These are phyloP conservation scores for Euthynnus affinis DNA, from an alignment of 2,797 vertebrate genomes.

Conservation along the genomic window DNA sequence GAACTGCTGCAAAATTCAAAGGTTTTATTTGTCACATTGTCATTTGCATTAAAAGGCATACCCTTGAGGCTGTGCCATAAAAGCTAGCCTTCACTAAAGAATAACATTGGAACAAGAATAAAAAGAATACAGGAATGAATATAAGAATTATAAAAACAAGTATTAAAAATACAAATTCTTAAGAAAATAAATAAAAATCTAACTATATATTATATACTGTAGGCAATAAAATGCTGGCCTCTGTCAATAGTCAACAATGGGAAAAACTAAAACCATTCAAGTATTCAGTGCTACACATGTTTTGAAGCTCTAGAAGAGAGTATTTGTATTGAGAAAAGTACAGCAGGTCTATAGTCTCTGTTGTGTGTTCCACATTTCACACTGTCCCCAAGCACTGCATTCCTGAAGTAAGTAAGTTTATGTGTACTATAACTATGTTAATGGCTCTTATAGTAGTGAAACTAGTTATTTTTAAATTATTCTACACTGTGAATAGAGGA, in stretches of 20 bases:
- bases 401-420: neutral
- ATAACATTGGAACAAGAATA: neutral
- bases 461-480: neutral
- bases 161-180: neutral
- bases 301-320: neutral
- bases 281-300: neutral
- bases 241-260: neutral
- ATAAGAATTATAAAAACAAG: neutral
- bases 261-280: neutral
- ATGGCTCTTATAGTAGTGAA: neutral
- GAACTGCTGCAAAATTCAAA: no score
- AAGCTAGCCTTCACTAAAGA: neutral
- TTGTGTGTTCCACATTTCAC: no score
- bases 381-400: neutral
- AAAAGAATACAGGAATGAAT: neutral
- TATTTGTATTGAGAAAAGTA: constrained; percentile 7
- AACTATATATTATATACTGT: no score
- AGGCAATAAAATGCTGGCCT: neutral
- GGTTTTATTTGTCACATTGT: no score
- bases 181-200: no score
- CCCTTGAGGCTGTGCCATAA: neutral
- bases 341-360: no score
- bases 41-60: neutral
- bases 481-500: constrained; percentile 1
- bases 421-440: neutral